These are phyloP conservation scores for Heliconius congener DNA, from an alignment of 1,140 invertebrate genomes.

Conservation along the genomic window DNA sequence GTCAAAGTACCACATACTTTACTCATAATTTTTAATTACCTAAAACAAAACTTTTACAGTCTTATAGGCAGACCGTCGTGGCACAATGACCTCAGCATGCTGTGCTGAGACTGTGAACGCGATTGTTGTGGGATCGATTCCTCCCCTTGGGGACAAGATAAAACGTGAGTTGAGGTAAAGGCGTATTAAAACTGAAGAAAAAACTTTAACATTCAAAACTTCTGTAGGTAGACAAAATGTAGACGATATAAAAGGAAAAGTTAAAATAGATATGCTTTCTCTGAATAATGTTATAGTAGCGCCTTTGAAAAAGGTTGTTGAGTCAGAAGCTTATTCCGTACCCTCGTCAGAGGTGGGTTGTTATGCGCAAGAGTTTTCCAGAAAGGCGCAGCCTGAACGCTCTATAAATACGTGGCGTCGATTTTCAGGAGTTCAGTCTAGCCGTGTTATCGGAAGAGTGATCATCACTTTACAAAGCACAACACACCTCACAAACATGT, in stretches of 20 bases:
- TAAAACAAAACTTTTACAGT: no score
- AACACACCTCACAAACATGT: constrained; percentile 84
- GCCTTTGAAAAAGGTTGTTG: constrained; percentile 66
- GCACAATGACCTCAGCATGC: no score
- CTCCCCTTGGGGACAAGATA: no score
- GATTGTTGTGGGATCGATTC: no score
- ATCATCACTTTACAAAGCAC: constrained; percentile 57
- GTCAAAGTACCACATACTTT: no score
- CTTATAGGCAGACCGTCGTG: no score
- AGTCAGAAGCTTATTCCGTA: constrained; percentile 74
- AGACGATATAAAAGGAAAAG: background rate
- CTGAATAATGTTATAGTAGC: constrained; percentile 25
- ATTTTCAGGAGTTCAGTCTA: constrained; percentile 78
- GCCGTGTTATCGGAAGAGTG: constrained; percentile 59
- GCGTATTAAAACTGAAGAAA: no score
- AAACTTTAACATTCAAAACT: no score
- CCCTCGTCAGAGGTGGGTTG: constrained; percentile 55
- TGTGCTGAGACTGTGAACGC: no score
- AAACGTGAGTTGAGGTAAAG: no score
- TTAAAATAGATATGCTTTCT: constrained; percentile 20
- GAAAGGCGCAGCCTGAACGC: constrained; percentile 69
- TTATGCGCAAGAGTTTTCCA: constrained; percentile 67
- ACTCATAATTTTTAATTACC: no score
- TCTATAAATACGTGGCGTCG: constrained; percentile 77
- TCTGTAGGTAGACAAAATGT: no score